Evolutionary conservation across 1,140 invertebrate species (phyloP).

Genomic region (Drosophila sechellia): DNA sequence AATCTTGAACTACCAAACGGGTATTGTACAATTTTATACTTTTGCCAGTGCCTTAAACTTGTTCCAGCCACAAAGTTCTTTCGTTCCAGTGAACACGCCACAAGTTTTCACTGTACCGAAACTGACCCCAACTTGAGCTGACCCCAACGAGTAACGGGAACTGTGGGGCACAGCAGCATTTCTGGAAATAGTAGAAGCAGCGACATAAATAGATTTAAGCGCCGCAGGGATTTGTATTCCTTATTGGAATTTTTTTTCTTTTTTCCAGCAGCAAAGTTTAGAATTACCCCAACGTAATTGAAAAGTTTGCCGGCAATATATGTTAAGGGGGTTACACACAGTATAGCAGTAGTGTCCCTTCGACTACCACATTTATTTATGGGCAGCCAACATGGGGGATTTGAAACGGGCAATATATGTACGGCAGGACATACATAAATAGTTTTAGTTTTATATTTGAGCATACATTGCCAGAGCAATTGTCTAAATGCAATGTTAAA

Average conservation of each 20-base stretch:
- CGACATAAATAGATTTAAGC: constrained; percentile 67
- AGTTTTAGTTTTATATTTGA: constrained; percentile 40
- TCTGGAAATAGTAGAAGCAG: constrained; percentile 35
- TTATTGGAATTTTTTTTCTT: constrained; percentile 43
- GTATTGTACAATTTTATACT: background rate
- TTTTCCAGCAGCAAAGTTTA: constrained; percentile 47
- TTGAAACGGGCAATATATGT: constrained; percentile 16
- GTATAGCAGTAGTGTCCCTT: background rate
- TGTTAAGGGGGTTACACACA: background rate
- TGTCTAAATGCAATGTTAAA: constrained; percentile 44
- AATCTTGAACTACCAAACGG: background rate
- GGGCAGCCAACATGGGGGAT: constrained; percentile 35
- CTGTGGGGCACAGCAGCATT: background rate
- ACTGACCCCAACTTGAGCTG: constrained; percentile 28
- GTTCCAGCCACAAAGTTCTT: constrained; percentile 19
- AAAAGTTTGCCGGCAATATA: constrained; percentile 56
- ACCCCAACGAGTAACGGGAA: constrained; percentile 18
- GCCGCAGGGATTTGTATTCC: constrained; percentile 63
- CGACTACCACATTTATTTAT: constrained; percentile 33
- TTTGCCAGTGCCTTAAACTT: constrained; percentile 11
- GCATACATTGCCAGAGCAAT: constrained; percentile 18
- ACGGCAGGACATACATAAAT: constrained; percentile 18
- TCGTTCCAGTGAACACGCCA: constrained; percentile 21
- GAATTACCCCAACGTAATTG: constrained; percentile 63
- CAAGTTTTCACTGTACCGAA: constrained; percentile 31